These are phyloP conservation scores for Xanthia icteritia DNA, from an alignment of 2,888 invertebrate species.

Conservation along the genomic window DNA sequence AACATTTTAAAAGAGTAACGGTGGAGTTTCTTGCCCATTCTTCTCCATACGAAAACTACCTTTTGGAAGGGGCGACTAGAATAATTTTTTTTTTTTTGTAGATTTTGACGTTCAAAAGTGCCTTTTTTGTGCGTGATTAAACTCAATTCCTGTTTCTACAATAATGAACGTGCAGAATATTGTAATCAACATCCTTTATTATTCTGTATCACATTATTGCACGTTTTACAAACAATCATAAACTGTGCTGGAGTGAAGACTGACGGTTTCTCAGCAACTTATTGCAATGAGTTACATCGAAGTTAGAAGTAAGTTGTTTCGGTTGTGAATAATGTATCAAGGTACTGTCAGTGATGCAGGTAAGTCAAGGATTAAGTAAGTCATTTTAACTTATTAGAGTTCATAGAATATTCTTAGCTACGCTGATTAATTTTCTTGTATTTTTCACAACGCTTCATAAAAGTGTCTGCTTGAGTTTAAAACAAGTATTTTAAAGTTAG, in stretches of 20 bases:
- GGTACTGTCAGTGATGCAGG: not conserved
- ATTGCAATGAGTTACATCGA: conserved; percentile 3
- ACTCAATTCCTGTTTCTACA: not conserved
- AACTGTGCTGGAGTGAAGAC: not conserved
- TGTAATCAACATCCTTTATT: not conserved
- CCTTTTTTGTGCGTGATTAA: no score
- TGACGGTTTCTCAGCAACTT: not conserved
- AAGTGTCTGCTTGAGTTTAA: conserved; percentile 8
- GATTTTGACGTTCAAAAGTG: no score
- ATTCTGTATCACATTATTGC: conserved; percentile 6
- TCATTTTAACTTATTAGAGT: no score
- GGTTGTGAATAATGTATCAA: conserved; percentile 22
- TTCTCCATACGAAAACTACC: no score
- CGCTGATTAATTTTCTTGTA: not conserved
- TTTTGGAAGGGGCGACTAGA: no score
- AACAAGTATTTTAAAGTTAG: not conserved
- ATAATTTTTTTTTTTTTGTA: no score
- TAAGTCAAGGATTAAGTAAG: not conserved
- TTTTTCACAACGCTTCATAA: not conserved
- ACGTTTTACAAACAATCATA: no score
- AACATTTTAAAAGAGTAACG: no score
- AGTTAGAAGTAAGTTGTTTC: conserved; percentile 17
- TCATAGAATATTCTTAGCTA: no score
- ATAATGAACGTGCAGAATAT: not conserved
- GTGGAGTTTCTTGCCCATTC: no score